phyloP scores from a whole-genome alignment of 2,113 vertebrate genomes.

The Chelonoidis abingdonii region DNA sequence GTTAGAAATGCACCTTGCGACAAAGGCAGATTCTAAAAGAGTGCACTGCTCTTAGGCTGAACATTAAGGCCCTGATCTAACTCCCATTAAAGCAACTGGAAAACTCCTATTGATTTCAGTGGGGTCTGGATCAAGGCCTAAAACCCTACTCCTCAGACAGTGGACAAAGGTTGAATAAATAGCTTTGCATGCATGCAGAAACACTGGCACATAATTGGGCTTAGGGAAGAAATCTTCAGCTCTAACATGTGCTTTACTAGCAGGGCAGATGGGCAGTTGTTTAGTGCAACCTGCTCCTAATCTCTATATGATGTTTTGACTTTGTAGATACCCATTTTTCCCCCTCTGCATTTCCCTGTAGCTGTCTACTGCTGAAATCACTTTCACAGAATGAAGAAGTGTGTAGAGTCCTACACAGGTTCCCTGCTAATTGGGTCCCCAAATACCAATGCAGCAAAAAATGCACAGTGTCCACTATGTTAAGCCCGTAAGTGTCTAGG shows the following conservation, averaged over 20 bases:
- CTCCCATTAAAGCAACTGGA: neutral
- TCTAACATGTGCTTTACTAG: neutral
- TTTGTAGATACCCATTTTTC: neutral
- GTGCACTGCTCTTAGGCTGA: neutral
- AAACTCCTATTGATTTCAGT: neutral
- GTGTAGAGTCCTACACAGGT: neutral
- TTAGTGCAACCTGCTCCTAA: neutral
- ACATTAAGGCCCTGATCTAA: neutral
- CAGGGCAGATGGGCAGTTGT: neutral
- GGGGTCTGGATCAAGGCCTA: neutral
- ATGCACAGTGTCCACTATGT: neutral
- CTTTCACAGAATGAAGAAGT: neutral
- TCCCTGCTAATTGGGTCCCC: neutral
- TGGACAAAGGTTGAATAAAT: neutral
- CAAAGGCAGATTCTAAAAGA: neutral
- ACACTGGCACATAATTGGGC: neutral
- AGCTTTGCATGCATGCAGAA: neutral
- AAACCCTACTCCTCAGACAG: neutral
- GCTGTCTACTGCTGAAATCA: neutral
- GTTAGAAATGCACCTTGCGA: neutral
- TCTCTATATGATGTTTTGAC: neutral
- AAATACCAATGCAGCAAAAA: neutral
- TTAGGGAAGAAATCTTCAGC: neutral
- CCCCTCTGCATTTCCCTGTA: neutral
- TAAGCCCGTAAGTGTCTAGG: neutral